Evolutionary conservation across 2,113 vertebrate species (phyloP), one percentile per base, ranked within the genome.

Genomic region (Eptatretus burgeri): DNA sequence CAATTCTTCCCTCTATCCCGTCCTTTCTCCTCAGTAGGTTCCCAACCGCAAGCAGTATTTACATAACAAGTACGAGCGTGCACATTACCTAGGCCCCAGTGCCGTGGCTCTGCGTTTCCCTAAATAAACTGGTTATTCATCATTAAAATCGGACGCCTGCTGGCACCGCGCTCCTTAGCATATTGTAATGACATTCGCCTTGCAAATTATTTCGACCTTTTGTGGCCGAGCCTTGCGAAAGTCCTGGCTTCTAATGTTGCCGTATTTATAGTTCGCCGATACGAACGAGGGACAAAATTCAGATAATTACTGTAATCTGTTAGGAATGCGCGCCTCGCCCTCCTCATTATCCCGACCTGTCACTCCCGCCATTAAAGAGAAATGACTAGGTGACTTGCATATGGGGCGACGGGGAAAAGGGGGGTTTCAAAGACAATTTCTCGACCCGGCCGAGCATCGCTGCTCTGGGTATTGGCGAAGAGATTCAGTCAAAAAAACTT

Each of bases 151-250:
- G 56, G 56, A 20, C n/a, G 56, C n/a, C 56, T 60, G 56, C 56
- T 17, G 10, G 56, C 56, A 20, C 11, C 56, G 56, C n/a, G n/a
- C 11, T 60, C 56, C 20, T 60, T 60, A 60, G 56, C 56, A 60
- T 60, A 60, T 60, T 60, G n/a, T 60, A 60, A 60, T 60, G 56
- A 60, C 56, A 60, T 60, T 60, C 56, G 56, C n/a, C n/a, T 60
- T 60, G 56, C 56, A 60, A 60, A 60, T 60, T n/a, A 60, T 17
- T n/a, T n/a, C 56, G 56, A 60, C 56, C 56, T 60, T 60, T 60
- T 20, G 56, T 60, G n/a, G 20, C 56, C n/a, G 56, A 17, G n/a
- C 56, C 56, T 60, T 17, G 56, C 56, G 56, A 20, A 60, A 20
- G 56, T 20, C n/a, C 56, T 20, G n/a, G 11, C n/a, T 20, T 20